Conservation (phyloP, 2,888 invertebrate species). For the Pandemis cinnamomeana region DNA sequence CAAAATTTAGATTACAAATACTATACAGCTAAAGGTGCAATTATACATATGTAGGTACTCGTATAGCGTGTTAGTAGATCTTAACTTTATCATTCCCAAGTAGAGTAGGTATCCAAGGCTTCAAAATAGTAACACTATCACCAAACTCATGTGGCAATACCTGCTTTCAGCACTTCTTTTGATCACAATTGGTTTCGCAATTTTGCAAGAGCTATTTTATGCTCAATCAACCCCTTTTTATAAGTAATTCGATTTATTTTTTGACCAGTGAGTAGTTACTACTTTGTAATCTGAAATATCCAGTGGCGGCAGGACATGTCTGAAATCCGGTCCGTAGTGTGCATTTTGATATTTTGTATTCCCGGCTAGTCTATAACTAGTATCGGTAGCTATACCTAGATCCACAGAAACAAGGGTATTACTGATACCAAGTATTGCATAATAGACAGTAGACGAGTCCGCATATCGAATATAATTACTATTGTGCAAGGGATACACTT, state of each 20-base stretch:
- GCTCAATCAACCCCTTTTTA: conserved; percentile 10
- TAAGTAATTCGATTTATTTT: conserved; percentile 8
- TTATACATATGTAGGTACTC: neutral
- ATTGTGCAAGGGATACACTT: too few relatives aligned
- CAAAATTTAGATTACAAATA: neutral
- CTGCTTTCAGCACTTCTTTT: conserved; percentile 1
- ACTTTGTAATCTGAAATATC: neutral
- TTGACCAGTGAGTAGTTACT: neutral
- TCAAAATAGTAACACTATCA: neutral
- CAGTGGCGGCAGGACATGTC: neutral
- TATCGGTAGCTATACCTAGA: neutral
- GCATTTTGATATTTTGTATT: neutral
- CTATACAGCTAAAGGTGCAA: neutral
- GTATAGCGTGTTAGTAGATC: neutral
- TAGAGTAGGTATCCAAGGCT: conserved; percentile 8
- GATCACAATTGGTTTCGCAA: neutral
- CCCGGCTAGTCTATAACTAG: neutral
- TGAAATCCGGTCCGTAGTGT: neutral
- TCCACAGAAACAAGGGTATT: neutral
- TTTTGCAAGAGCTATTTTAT: conserved; percentile 1
- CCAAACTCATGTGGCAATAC: conserved; percentile 6
- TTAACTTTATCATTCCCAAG: conserved; percentile 5
- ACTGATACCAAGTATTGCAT: neutral
- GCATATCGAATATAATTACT: too few relatives aligned
- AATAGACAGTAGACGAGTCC: too few relatives aligned